Percentiles rank a stretch among this genome's conserved stretches.
phyloP scores from a whole-genome alignment of 2,888 invertebrate species.

The Leptura quadrifasciata region DNA sequence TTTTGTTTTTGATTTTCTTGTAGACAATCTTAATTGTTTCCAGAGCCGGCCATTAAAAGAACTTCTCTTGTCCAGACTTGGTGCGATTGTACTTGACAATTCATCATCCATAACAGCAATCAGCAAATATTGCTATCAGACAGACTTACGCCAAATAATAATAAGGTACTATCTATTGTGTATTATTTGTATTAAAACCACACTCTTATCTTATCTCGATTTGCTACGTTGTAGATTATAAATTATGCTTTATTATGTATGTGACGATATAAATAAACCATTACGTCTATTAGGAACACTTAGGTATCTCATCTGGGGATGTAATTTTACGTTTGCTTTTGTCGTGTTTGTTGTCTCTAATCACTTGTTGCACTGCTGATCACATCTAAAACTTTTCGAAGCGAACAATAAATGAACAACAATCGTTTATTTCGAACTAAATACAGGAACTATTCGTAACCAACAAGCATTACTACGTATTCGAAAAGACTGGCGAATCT shows the following conservation, averaged over 20 bases:
- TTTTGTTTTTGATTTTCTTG: slow-evolving; percentile 43
- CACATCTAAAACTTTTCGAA: no score
- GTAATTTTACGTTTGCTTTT: no score
- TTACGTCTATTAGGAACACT: no score
- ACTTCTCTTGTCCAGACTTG: neutral
- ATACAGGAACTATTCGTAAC: no score
- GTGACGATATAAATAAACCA: no score
- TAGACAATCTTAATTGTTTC: slow-evolving; percentile 39
- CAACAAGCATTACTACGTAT: no score
- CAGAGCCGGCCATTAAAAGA: slow-evolving; percentile 16
- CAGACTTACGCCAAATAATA: neutral
- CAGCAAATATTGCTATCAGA: neutral
- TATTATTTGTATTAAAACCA: slow-evolving; percentile 1
- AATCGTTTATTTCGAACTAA: no score
- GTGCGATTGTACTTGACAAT: neutral
- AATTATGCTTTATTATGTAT: neutral
- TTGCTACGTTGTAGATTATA: slow-evolving; percentile 2
- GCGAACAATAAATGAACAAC: no score
- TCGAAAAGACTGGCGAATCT: no score
- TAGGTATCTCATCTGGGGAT: no score
- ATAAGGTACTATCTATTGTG: neutral
- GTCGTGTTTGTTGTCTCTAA: no score
- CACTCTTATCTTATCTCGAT: slow-evolving; percentile 2
- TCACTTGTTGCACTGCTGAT: no score
- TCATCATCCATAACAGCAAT: slow-evolving; percentile 16